Evolutionary conservation across 2,797 vertebrate genomes (phyloP).

Genomic region (Champsocephalus esox): DNA sequence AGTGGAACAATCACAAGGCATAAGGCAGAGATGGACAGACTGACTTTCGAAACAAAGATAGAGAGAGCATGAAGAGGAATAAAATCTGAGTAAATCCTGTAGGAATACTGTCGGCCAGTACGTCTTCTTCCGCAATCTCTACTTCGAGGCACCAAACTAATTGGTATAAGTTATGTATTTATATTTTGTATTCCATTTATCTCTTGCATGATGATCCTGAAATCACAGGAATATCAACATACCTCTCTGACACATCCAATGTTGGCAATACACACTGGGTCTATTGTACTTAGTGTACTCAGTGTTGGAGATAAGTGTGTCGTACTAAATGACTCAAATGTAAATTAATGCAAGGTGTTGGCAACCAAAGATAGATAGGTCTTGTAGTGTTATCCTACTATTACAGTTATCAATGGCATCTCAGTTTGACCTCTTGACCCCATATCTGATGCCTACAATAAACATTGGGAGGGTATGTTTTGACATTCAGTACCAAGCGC

Average conservation of each 20-base stretch:
- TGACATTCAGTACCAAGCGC: not conserved
- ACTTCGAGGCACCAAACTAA: not conserved
- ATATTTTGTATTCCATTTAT: constrained; percentile 1
- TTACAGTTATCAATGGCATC: not conserved
- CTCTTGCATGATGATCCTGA: constrained; percentile 23
- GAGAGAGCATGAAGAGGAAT: not conserved
- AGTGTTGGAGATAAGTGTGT: constrained; percentile 3
- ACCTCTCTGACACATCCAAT: constrained; percentile 44
- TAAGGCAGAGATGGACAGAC: not conserved
- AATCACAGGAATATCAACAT: constrained; percentile 30
- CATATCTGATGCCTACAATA: not conserved
- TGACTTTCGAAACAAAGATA: not conserved
- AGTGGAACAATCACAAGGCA: constrained; percentile 24
- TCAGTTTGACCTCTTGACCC: not conserved
- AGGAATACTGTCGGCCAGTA: not conserved
- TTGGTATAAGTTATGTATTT: not conserved
- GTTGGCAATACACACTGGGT: constrained; percentile 21
- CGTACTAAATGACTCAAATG: constrained; percentile 28
- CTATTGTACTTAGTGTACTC: constrained; percentile 7
- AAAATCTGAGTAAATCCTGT: not conserved
- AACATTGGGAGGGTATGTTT: not conserved
- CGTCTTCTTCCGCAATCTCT: too few species aligned
- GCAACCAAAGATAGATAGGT: not conserved
- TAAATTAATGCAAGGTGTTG: not conserved
- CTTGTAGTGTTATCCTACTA: not conserved